phyloP scores from a whole-genome alignment of 1,140 invertebrate species.

The Mylabris phalerata region DNA sequence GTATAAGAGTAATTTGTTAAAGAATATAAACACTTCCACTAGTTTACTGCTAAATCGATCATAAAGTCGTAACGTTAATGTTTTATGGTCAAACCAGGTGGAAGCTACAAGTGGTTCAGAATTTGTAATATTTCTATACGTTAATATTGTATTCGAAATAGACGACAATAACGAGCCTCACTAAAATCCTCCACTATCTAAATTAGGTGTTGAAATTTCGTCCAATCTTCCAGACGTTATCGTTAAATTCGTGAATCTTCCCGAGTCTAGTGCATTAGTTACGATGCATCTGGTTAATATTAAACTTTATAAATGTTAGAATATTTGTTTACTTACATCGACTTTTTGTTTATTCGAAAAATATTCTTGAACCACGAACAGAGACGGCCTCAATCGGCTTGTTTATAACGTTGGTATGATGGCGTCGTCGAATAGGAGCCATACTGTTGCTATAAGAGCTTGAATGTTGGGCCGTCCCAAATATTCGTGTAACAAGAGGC shows the following conservation, averaged over 20 bases:
- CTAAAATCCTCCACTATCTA: too few species aligned
- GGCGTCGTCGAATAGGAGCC: constrained; percentile 17
- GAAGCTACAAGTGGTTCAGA: constrained; percentile 31
- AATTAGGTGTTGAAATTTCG: too few species aligned
- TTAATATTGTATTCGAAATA: neutral
- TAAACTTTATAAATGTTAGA: constrained; percentile 17
- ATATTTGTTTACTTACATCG: constrained; percentile 18
- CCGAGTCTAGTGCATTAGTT: too few species aligned
- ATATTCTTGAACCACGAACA: constrained; percentile 3
- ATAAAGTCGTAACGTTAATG: constrained; percentile 38
- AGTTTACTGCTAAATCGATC: constrained; percentile 37
- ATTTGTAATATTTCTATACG: constrained; percentile 9
- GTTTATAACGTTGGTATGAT: constrained; percentile 11
- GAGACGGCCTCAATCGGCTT: constrained; percentile 12
- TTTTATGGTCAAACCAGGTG: constrained; percentile 35
- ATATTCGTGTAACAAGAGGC: constrained; percentile 6
- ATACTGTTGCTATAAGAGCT: constrained; percentile 10
- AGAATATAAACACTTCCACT: constrained; percentile 36
- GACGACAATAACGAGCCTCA: too few species aligned
- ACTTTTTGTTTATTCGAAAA: constrained; percentile 19
- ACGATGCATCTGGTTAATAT: constrained; percentile 14
- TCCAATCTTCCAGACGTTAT: too few species aligned
- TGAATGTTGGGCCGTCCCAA: constrained; percentile 12
- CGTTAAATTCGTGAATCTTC: too few species aligned
- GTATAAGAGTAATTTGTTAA: constrained; percentile 32